Evolutionary conservation across 2,888 invertebrate species (phyloP).

Genomic region (Endotricha flammealis): DNA sequence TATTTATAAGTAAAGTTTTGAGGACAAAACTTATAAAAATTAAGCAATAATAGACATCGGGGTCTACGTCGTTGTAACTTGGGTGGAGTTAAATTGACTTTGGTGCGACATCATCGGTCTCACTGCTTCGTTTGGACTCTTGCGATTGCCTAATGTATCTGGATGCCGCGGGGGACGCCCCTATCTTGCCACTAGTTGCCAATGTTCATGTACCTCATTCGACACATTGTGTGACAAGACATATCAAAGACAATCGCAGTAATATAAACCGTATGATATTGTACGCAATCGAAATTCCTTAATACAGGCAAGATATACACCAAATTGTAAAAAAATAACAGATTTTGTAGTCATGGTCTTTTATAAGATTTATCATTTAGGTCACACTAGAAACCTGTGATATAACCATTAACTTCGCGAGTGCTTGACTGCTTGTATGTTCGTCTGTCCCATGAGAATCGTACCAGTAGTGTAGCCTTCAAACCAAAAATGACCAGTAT

Average conservation of each 20-base stretch:
- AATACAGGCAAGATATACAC: conserved; percentile 33
- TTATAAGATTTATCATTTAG: conserved; percentile 64
- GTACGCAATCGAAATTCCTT: conserved; percentile 5
- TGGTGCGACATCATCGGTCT: conserved; percentile 74
- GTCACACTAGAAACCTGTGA: conserved; percentile 74
- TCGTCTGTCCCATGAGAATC: conserved; percentile 45
- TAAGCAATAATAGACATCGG: conserved; percentile 75
- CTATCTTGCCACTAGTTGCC: conserved; percentile 55
- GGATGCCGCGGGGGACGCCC: conserved; percentile 61
- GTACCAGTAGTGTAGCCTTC: conserved; percentile 22
- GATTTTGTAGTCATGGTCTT: conserved; percentile 38
- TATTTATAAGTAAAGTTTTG: conserved; percentile 76
- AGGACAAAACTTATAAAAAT: conserved; percentile 73
- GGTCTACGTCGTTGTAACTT: conserved; percentile 75
- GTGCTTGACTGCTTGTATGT: conserved; percentile 63
- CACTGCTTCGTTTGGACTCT: conserved; percentile 58
- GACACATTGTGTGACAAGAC: conserved; percentile 59
- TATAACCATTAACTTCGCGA: conserved; percentile 62
- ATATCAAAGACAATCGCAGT: conserved; percentile 65
- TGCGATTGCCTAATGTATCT: conserved; percentile 65
- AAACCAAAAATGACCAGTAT: conserved; percentile 74
- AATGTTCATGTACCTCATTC: conserved; percentile 28
- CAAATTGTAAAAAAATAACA: conserved; percentile 32
- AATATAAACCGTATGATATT: conserved; percentile 20
- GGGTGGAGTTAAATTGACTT: conserved; percentile 61